Evolutionary conservation across 2,888 invertebrate species (phyloP).

Genomic region (Scrobipalpa costella): DNA sequence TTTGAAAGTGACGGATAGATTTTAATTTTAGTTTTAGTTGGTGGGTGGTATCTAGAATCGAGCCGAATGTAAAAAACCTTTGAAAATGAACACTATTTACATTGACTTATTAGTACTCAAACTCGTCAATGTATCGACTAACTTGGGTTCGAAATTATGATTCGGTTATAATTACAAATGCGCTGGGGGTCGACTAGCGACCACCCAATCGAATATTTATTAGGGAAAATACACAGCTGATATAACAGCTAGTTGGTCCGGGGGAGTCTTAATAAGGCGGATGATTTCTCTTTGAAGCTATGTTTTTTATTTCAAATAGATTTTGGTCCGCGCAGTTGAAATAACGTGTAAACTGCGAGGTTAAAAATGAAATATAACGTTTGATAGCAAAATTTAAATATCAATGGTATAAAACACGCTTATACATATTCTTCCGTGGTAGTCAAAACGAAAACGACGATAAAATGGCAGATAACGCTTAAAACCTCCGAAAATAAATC

Average conservation of each 20-base stretch:
- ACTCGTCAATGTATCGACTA: conserved; percentile 54
- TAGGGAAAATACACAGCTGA: conserved; percentile 74
- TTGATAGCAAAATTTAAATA: too few species aligned
- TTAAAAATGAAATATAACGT: too few species aligned
- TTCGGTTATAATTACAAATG: conserved; percentile 65
- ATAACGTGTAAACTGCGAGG: background rate
- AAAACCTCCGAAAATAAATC: too few species aligned
- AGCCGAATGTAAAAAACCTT: too few species aligned
- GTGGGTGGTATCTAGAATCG: too few species aligned
- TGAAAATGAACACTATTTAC: conserved; percentile 36
- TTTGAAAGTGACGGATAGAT: too few species aligned
- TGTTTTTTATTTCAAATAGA: background rate
- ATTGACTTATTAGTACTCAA: conserved; percentile 52
- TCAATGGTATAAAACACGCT: too few species aligned
- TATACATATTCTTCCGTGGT: too few species aligned
- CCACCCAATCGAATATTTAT: conserved; percentile 73
- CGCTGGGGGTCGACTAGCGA: conserved; percentile 43
- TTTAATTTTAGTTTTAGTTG: too few species aligned
- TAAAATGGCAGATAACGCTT: too few species aligned
- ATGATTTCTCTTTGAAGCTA: conserved; percentile 3
- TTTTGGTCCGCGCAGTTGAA: background rate
- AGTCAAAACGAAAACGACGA: too few species aligned
- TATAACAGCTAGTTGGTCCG: conserved; percentile 48
- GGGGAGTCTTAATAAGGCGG: background rate
- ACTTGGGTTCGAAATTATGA: conserved; percentile 69